Evolutionary conservation across 2,797 vertebrate genomes (phyloP).

Genomic region (Coccyzus lansbergi): DNA sequence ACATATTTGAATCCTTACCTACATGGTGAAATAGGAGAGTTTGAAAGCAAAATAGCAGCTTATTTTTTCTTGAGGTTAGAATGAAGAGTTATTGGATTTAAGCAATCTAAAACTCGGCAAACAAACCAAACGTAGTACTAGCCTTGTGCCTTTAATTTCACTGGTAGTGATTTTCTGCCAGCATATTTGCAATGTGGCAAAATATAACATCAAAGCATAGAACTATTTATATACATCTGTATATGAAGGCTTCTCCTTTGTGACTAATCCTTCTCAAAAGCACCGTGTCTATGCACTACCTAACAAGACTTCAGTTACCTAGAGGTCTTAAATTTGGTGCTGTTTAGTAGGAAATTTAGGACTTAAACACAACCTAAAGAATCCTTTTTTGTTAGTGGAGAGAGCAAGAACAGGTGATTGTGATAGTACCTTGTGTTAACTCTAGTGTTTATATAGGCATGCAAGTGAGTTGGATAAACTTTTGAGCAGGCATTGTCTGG

Average conservation of each 20-base stretch:
- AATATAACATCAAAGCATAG: neutral
- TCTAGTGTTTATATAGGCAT: neutral
- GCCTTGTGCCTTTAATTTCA: neutral
- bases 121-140: neutral
- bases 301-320: neutral
- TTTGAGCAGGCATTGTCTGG: neutral
- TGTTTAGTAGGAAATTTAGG: neutral
- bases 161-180: neutral
- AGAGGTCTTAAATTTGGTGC: neutral
- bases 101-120: neutral
- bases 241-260: fast-evolving
- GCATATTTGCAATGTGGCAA: neutral
- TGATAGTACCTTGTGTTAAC: neutral
- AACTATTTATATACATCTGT: neutral
- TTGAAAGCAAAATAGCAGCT: neutral
- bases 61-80: neutral
- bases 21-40: neutral
- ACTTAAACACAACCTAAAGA: neutral
- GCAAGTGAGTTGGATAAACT: neutral
- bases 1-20: neutral
- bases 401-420: neutral
- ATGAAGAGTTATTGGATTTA: neutral
- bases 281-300: neutral
- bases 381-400: neutral
- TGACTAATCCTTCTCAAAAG: neutral